Percentiles rank a stretch among this genome's conserved stretches.
These are phyloP conservation scores for Cryptosula pallasiana DNA, from an alignment of 2,888 invertebrate species.

Conservation along the genomic window DNA sequence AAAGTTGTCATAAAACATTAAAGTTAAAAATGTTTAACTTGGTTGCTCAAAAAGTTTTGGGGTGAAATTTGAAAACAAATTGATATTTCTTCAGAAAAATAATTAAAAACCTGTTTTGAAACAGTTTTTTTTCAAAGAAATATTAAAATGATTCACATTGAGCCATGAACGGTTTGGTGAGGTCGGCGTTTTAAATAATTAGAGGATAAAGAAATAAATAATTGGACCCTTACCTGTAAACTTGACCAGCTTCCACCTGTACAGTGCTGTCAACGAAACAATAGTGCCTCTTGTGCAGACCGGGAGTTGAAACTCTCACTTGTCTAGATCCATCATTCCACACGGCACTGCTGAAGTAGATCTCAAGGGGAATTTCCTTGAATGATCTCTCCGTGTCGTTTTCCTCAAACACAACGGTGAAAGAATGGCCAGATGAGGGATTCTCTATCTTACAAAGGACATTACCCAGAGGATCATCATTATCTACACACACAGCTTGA, in stretches of 20 bases:
- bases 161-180: too few species aligned
- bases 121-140: too few species aligned
- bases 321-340: conserved; percentile 11
- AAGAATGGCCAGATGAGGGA: conserved; percentile 17
- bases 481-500: conserved; percentile 21
- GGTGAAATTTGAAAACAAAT: too few species aligned
- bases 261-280: conserved; percentile 14
- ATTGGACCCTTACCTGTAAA: conserved; percentile 21
- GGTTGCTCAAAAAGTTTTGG: too few species aligned
- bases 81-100: too few species aligned
- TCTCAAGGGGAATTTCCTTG: conserved; percentile 16
- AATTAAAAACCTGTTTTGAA: too few species aligned
- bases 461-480: conserved; percentile 17
- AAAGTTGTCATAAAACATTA: neutral
- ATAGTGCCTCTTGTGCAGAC: neutral
- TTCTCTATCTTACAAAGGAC: conserved; percentile 16
- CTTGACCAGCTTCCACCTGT: neutral
- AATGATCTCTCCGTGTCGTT: conserved; percentile 14
- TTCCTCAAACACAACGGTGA: conserved; percentile 20
- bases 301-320: neutral
- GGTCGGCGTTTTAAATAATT: too few species aligned
- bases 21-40: neutral
- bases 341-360: conserved; percentile 22
- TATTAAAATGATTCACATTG: too few species aligned
- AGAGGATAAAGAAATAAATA: too few species aligned